Evolutionary conservation across 1,140 invertebrate species (phyloP).

Genomic region (Carposina sasakii): DNA sequence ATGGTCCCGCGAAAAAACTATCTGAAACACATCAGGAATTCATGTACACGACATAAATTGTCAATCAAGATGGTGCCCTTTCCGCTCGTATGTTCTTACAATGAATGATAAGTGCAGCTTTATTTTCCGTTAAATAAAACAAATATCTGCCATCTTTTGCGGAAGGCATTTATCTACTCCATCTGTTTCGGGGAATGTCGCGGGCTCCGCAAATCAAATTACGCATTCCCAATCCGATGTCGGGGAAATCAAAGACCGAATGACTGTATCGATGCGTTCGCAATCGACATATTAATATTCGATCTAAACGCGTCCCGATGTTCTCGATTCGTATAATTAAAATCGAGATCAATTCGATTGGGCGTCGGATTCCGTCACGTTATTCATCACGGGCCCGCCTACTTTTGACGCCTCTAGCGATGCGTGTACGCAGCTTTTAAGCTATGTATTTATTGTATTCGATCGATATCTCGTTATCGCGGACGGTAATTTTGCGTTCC

Average conservation of each 20-base stretch:
- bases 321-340: constrained; percentile 67
- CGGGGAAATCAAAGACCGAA: constrained; percentile 45
- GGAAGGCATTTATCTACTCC: constrained; percentile 42
- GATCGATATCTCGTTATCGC: constrained; percentile 33
- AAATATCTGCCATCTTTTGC: constrained; percentile 48
- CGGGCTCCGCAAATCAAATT: constrained; percentile 48
- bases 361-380: constrained; percentile 60
- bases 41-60: no score
- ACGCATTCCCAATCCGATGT: constrained; percentile 42
- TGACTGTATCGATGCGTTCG: constrained; percentile 42
- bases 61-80: constrained; percentile 22
- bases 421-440: constrained; percentile 59
- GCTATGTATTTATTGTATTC: constrained; percentile 38
- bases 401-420: constrained; percentile 63
- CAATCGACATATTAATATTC: constrained; percentile 66
- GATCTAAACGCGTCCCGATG: constrained; percentile 53
- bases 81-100: constrained; percentile 6
- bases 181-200: constrained; percentile 54
- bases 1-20: no score
- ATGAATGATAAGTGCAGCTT: constrained; percentile 23
- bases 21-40: no score
- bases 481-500: constrained; percentile 18
- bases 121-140: constrained; percentile 33
- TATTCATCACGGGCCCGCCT: constrained; percentile 54
- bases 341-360: constrained; percentile 64